These are phyloP conservation scores for Bovichtus diacanthus DNA, from an alignment of 2,797 vertebrate genomes.

Conservation along the genomic window DNA sequence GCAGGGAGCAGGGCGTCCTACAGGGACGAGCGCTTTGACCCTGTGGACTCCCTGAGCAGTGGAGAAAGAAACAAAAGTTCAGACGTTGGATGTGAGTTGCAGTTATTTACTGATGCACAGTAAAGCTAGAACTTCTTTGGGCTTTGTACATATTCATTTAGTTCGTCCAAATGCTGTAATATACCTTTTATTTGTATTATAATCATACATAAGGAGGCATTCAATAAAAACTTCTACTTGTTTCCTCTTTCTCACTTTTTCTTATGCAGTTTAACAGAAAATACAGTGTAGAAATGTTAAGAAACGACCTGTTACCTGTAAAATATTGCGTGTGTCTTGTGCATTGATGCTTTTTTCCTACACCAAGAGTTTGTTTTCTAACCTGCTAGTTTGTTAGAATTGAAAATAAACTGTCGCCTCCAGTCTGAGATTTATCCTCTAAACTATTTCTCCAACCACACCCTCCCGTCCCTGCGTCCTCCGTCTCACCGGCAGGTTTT, in stretches of 20 bases:
- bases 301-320: too few species aligned
- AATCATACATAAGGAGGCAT: too few species aligned
- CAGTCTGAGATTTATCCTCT: not conserved
- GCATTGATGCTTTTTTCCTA: not conserved
- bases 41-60: constrained; percentile 52
- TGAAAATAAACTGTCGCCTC: not conserved
- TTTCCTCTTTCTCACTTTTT: not conserved
- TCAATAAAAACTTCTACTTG: too few species aligned
- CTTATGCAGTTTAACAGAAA: not conserved
- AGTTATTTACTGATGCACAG: not conserved
- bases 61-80: not conserved
- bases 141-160: too few species aligned
- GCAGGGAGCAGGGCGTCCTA: constrained; percentile 91
- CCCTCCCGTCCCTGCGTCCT: fast-evolving
- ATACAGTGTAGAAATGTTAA: too few species aligned
- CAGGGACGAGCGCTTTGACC: constrained; percentile 88
- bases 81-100: not conserved
- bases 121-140: too few species aligned
- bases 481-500: constrained; percentile 89
- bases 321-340: too few species aligned
- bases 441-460: not conserved
- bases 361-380: too few species aligned
- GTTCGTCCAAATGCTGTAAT: not conserved
- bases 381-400: too few species aligned
- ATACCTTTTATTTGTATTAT: too few species aligned